These are phyloP conservation scores for Netelia inedita DNA, from an alignment of 2,888 invertebrate species.

Conservation along the genomic window DNA sequence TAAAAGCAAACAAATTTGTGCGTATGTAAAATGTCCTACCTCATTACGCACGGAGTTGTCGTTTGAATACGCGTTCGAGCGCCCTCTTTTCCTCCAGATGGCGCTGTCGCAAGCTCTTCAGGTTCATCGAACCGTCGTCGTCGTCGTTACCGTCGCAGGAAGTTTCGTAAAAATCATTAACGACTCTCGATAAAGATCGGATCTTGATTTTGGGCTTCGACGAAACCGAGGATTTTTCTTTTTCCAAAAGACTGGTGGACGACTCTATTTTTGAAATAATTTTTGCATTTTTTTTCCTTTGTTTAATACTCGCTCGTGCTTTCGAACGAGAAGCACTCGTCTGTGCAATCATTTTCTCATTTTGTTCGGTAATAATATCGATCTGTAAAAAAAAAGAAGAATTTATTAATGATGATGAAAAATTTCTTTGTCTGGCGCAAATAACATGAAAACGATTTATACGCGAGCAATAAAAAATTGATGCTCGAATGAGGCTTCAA, in stretches of 20 bases:
- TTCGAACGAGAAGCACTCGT: neutral
- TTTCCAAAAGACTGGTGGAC: conserved; percentile 4
- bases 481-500: too few species aligned
- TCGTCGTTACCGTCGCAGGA: conserved; percentile 66
- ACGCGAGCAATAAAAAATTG: too few species aligned
- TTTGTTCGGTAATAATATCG: neutral
- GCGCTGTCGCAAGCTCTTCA: conserved; percentile 73
- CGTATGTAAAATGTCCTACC: neutral
- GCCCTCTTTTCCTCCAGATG: conserved; percentile 76
- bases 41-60: conserved; percentile 30
- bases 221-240: conserved; percentile 1
- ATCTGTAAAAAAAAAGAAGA: conserved; percentile 10
- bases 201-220: conserved; percentile 18
- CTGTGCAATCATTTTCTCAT: neutral
- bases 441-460: too few species aligned
- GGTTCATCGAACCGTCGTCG: conserved; percentile 64
- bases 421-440: too few species aligned
- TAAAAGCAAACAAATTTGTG: too few species aligned
- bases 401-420: too few species aligned
- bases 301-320: neutral
- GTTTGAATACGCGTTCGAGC: conserved; percentile 73
- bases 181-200: conserved; percentile 3
- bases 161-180: conserved; percentile 51
- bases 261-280: neutral
- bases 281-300: neutral